These are phyloP conservation scores for Myiozetetes cayanensis DNA, from an alignment of 2,113 vertebrate genomes.

Conservation along the genomic window DNA sequence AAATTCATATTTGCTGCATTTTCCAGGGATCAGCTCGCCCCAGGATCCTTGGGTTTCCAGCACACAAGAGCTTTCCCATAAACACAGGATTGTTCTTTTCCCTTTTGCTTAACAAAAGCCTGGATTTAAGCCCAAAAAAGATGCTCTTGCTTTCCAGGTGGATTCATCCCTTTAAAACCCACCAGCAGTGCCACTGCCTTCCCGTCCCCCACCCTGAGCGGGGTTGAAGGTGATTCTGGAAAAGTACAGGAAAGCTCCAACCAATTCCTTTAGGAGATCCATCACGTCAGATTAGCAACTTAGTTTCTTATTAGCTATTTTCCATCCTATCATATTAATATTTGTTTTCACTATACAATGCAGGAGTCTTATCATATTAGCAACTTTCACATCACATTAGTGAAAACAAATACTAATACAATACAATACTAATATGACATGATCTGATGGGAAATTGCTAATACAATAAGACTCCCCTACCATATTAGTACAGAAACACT, in stretches of 20 bases:
- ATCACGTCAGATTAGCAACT: conserved; percentile 74
- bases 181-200: neutral
- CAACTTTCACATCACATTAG: conserved; percentile 80
- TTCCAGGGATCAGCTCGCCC: neutral
- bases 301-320: conserved; percentile 74
- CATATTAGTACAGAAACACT: neutral
- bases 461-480: conserved; percentile 61
- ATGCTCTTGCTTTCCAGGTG: neutral
- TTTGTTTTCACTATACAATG: conserved; percentile 76
- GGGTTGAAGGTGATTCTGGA: conserved; percentile 57
- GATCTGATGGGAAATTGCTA: conserved; percentile 69
- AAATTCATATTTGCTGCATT: neutral
- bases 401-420: conserved; percentile 65
- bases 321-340: conserved; percentile 75
- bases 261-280: conserved; percentile 54
- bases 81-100: accelerated
- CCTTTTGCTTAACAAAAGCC: neutral
- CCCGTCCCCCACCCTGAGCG: accelerated
- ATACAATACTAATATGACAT: conserved; percentile 64
- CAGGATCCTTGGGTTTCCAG: neutral
- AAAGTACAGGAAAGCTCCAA: conserved; percentile 50
- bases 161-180: neutral
- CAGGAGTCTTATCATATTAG: conserved; percentile 75
- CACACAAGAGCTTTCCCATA: neutral
- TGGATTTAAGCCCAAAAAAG: neutral